A percentile compares a stretch with the other conserved stretches of the same genome.
Conservation (phyloP, 1,140 invertebrate genomes). For the Drosophila repletoides region DNA sequence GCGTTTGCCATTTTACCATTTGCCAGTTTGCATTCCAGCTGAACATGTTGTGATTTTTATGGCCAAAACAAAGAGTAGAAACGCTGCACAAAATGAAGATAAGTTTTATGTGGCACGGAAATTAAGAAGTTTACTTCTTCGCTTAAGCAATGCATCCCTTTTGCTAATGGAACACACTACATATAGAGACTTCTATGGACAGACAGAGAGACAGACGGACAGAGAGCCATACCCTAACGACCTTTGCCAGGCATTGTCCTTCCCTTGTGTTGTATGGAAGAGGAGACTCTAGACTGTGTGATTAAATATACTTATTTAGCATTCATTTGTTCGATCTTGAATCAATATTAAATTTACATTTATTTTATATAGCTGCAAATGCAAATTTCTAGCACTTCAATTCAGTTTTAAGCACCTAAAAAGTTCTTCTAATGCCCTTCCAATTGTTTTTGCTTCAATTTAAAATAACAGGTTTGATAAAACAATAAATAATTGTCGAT, state of each 20-base stretch:
- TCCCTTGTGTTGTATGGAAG: too few species aligned
- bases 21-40: slow-evolving; percentile 68
- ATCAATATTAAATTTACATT: slow-evolving; percentile 67
- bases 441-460: slow-evolving; percentile 29
- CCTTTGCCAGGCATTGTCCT: too few species aligned
- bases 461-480: background rate
- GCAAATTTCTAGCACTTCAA: background rate
- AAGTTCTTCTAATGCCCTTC: slow-evolving; percentile 35
- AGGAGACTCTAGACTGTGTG: too few species aligned
- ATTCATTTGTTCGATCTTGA: background rate
- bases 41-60: slow-evolving; percentile 78
- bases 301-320: background rate
- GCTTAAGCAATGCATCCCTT: slow-evolving; percentile 45
- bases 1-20: slow-evolving; percentile 60
- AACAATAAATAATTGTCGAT: too few species aligned
- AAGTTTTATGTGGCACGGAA: slow-evolving; percentile 79
- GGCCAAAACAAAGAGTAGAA: background rate
- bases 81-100: slow-evolving; percentile 63
- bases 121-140: slow-evolving; percentile 74
- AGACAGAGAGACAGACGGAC: too few species aligned
- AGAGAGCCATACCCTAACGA: too few species aligned
- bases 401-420: slow-evolving; percentile 9
- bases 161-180: slow-evolving; percentile 24
- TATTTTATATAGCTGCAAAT: slow-evolving; percentile 47
- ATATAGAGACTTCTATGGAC: too few species aligned